Evolutionary conservation across 2,888 invertebrate genomes (phyloP).

Genomic region (Mimachlamys varia): DNA sequence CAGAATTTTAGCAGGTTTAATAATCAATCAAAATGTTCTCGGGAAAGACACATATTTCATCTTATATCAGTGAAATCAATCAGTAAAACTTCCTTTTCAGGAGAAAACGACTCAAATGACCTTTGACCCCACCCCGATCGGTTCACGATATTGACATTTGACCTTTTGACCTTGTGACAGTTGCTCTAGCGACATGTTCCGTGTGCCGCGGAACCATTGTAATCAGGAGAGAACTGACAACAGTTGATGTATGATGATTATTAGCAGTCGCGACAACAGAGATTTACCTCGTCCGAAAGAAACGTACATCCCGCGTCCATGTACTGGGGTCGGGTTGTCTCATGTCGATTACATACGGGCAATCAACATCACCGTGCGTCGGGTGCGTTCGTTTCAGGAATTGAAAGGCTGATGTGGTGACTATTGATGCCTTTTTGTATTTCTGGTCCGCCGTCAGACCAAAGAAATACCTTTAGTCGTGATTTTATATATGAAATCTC

Average conservation of each 20-base stretch:
- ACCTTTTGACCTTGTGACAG: conserved; percentile 14
- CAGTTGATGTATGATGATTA: background rate
- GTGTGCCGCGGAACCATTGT: background rate
- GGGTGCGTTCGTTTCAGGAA: background rate
- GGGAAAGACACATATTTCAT: background rate
- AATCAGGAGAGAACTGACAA: background rate
- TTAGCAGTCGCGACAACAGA: background rate
- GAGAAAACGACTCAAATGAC: background rate
- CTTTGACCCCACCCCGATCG: background rate
- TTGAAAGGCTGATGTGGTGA: background rate
- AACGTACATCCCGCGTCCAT: background rate
- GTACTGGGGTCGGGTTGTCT: background rate
- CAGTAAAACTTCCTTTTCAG: too few relatives aligned
- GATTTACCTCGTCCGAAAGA: background rate
- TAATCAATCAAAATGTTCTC: background rate
- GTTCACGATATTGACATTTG: conserved; percentile 16
- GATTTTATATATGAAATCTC: too few relatives aligned
- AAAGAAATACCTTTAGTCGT: too few relatives aligned
- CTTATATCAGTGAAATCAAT: background rate
- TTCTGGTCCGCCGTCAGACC: background rate
- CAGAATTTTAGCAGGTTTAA: background rate
- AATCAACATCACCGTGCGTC: background rate
- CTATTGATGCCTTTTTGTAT: background rate
- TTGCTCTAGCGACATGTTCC: background rate
- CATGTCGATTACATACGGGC: background rate